Conservation (phyloP, 2,797 vertebrate species). For the Galaxias olidus region DNA sequence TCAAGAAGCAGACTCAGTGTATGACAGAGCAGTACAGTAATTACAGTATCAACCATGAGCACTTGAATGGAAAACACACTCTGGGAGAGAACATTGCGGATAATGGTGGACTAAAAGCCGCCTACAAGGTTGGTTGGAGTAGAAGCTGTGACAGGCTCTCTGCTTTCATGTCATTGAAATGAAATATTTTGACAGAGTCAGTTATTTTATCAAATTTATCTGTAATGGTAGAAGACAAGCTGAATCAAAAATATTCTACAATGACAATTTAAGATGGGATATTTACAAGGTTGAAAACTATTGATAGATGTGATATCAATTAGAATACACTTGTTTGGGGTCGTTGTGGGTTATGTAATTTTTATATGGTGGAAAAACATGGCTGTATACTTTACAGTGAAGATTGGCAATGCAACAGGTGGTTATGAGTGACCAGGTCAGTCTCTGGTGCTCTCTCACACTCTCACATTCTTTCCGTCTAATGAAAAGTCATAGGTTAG, state of each 20-base stretch:
- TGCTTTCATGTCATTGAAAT: not conserved
- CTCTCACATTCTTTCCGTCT: slow-evolving; percentile 71
- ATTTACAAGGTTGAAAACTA: slow-evolving; percentile 23
- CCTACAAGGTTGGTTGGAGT: slow-evolving; percentile 82
- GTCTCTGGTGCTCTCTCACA: slow-evolving; percentile 59
- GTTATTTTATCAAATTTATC: slow-evolving; percentile 10
- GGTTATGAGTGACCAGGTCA: slow-evolving; percentile 53
- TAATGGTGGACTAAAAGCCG: slow-evolving; percentile 94
- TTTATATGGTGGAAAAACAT: slow-evolving; percentile 60
- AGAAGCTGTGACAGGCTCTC: not conserved
- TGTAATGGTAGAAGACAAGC: not conserved
- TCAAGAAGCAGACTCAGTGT: slow-evolving; percentile 90
- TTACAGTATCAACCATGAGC: slow-evolving; percentile 89
- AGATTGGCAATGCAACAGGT: slow-evolving; percentile 69
- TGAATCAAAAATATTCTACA: slow-evolving; percentile 16
- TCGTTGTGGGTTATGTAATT: slow-evolving; percentile 25
- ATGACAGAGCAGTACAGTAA: slow-evolving; percentile 94
- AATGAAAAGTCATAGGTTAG: slow-evolving; percentile 68
- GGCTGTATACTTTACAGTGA: slow-evolving; percentile 47
- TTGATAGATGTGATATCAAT: slow-evolving; percentile 6
- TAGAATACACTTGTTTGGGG: slow-evolving; percentile 22
- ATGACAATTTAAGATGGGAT: slow-evolving; percentile 3
- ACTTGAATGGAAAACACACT: slow-evolving; percentile 89
- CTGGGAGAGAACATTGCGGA: slow-evolving; percentile 97
- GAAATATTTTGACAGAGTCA: not conserved